Conservation (phyloP, 2,113 vertebrate genomes). For the Toxotes jaculatrix region DNA sequence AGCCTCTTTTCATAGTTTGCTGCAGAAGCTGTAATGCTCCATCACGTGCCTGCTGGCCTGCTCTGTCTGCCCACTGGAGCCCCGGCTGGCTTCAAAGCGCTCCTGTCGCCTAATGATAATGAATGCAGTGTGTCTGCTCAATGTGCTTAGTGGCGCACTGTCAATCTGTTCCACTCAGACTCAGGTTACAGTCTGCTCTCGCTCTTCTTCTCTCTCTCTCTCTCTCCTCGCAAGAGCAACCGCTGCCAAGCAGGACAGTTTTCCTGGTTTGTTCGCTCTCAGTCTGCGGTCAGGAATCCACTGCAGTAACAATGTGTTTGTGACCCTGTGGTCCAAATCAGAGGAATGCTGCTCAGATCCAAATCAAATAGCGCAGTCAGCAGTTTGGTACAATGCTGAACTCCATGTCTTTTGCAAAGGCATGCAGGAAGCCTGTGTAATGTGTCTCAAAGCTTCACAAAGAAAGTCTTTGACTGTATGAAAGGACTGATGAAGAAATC, state of each 20-base stretch:
- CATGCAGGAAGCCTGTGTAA: conserved; percentile 10
- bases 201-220: not conserved
- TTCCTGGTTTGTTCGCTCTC: not conserved
- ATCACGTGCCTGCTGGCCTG: conserved; percentile 55
- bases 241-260: conserved; percentile 28
- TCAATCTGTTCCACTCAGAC: conserved; percentile 69
- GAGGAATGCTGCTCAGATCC: conserved; percentile 58
- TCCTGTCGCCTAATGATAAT: conserved; percentile 76
- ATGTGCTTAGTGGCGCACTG: conserved; percentile 66
- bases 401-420: not conserved
- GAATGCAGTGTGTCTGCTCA: conserved; percentile 72
- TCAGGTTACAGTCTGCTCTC: conserved; percentile 67
- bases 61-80: conserved; percentile 52
- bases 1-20: conserved; percentile 42
- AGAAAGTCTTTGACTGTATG: conserved; percentile 35
- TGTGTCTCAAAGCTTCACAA: conserved; percentile 37
- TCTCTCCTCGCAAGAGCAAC: not conserved
- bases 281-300: conserved; percentile 17
- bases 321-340: conserved; percentile 25
- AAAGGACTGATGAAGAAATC: conserved; percentile 60
- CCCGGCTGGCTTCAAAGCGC: conserved; percentile 73
- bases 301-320: conserved; percentile 30
- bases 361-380: conserved; percentile 44
- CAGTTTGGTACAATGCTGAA: conserved; percentile 13
- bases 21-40: conserved; percentile 36